Evolutionary conservation across 2,797 vertebrate species (phyloP).

Genomic region (Carduelis carduelis): DNA sequence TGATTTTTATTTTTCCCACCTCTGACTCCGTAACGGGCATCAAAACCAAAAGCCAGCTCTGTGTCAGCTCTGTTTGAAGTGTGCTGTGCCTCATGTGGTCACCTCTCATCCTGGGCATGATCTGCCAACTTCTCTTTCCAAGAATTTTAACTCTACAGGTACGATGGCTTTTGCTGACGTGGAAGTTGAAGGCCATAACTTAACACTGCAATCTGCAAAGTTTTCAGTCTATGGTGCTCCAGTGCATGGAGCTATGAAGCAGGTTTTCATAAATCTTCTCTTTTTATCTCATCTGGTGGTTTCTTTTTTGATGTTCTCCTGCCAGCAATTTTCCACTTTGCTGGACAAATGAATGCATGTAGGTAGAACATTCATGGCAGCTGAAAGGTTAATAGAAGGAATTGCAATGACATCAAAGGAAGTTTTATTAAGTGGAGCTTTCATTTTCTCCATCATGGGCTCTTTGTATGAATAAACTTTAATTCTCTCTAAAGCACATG

Average conservation of each 20-base stretch:
- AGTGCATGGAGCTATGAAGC: not conserved
- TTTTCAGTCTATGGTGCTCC: not conserved
- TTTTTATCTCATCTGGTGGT: not conserved
- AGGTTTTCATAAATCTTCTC: constrained; percentile 43
- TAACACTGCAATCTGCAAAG: not conserved
- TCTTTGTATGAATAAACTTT: constrained; percentile 30
- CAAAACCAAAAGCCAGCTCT: not conserved
- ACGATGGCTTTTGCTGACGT: not conserved
- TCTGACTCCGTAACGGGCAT: not conserved
- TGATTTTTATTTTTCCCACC: not conserved
- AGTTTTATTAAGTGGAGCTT: constrained; percentile 42
- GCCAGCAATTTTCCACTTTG: constrained; percentile 58
- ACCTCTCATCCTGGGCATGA: not conserved
- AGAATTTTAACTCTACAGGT: not conserved
- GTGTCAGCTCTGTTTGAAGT: not conserved
- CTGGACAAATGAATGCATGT: not conserved
- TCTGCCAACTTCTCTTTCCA: not conserved
- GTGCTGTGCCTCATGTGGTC: not conserved
- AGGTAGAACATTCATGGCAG: not conserved
- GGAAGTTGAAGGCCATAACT: not conserved
- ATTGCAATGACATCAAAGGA: constrained; percentile 41
- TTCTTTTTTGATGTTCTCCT: constrained; percentile 27
- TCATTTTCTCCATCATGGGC: constrained; percentile 27
- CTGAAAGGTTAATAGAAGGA: constrained; percentile 56
- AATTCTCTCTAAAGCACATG: not conserved